phyloP scores from a whole-genome alignment of 1,140 invertebrate genomes.

The Papilio xuthus region DNA sequence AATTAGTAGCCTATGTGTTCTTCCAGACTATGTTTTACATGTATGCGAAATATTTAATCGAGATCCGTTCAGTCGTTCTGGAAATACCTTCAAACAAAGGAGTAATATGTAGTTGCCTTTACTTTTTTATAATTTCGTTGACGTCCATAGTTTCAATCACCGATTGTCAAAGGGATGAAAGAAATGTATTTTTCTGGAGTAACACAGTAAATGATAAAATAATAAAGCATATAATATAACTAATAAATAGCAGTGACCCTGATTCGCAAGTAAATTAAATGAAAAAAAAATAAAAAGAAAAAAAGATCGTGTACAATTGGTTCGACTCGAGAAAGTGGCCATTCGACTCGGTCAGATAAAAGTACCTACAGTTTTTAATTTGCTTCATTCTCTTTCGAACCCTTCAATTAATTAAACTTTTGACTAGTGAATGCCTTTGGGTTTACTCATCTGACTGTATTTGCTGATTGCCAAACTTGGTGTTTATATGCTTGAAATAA shows the following conservation, averaged over 20 bases:
- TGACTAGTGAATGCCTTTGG: neutral
- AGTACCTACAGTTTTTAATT: neutral
- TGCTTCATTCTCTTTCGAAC: neutral
- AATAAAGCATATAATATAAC: neutral
- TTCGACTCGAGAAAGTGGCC: constrained; percentile 6
- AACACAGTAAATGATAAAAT: neutral
- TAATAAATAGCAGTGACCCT: neutral
- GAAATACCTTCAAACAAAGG: too few species aligned
- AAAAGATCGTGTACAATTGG: constrained; percentile 8
- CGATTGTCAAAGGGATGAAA: too few species aligned
- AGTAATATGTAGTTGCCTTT: too few species aligned
- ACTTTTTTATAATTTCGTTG: too few species aligned
- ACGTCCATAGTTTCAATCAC: too few species aligned
- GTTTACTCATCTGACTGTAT: neutral
- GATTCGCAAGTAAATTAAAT: neutral
- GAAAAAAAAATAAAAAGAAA: neutral
- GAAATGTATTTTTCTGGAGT: neutral
- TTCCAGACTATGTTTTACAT: too few species aligned
- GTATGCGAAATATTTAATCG: too few species aligned
- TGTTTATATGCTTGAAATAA: too few species aligned
- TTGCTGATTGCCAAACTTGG: too few species aligned
- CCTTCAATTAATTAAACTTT: neutral
- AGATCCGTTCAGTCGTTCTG: too few species aligned
- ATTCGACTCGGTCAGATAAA: neutral
- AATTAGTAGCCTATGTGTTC: too few species aligned